Evolutionary conservation across 2,113 vertebrate genomes (phyloP), one percentile per base, ranked within the genome.

Genomic region (Lepidothrix coronata): DNA sequence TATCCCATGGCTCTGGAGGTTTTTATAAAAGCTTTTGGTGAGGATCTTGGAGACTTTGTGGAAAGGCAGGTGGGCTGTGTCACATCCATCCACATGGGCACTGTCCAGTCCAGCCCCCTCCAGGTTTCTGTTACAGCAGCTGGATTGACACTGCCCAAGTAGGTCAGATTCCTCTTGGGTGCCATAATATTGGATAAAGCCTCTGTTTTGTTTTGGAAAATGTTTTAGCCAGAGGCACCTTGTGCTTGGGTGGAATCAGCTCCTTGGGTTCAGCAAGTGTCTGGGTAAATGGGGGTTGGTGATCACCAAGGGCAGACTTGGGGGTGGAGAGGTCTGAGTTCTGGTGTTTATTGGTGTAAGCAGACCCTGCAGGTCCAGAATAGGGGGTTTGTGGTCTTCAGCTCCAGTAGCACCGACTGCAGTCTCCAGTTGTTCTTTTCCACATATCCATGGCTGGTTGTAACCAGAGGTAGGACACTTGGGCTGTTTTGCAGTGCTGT

Each of bases 371-470:
- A 54, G 21, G 23, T 65, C 31, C 49, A n/a, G 41, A 71, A 9
- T 1, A 19, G 12, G 13, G 11, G 0, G 16, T 57, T 74, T 78
- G 25, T 44, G 31, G 3, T 51, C 55, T 70, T 44, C 14, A 65
- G 25, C 65, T 91, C 39, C 78, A 43, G 30, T 8, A 23, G 67
- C 13, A 9, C n/a, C 0, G 0, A 8, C 57, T 65, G 39, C 68
- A 41, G 4, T 14, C 49, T 58, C 30, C 51, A 20, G 15, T 17
- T 61, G 35, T n/a, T 78, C 39, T 41, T 49, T 46, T 43, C 31
- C 25, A 3, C 1, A 0, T 46, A 2, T 54, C 63, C 0, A 0
- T 21, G 14, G 24, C 49, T 52, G 62, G n/a, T 48, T 83, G 4
- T 17, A 37, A 2, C 20, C 25, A 13, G 20, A 72, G 58, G 6